A percentile compares a stretch with the other conserved stretches of the same genome.
These are phyloP conservation scores for Drosophila triauraria DNA, from an alignment of 1,140 invertebrate species.

Conservation along the genomic window DNA sequence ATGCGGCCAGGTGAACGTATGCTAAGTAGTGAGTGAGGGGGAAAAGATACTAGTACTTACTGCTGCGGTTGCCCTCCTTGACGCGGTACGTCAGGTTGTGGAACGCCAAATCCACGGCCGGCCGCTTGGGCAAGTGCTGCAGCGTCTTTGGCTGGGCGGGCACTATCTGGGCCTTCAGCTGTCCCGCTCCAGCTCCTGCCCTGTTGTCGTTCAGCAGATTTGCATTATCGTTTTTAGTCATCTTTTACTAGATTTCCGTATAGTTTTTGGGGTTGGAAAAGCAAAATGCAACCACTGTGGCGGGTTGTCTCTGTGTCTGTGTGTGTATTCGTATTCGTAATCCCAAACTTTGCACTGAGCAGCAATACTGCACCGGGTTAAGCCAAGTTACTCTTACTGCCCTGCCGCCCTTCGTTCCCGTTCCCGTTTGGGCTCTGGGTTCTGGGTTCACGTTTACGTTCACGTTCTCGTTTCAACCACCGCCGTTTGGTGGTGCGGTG, in stretches of 20 bases:
- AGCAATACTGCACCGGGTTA: conserved; percentile 23
- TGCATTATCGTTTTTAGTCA: conserved; percentile 85
- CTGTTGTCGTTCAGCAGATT: conserved; percentile 86
- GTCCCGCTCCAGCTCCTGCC: conserved; percentile 40
- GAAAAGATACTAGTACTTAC: conserved; percentile 87
- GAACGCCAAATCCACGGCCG: conserved; percentile 95
- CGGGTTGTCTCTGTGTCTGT: neutral
- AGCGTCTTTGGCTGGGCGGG: conserved; percentile 91
- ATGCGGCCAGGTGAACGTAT: conserved; percentile 10
- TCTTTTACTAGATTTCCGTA: conserved; percentile 55
- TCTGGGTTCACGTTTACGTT: conserved; percentile 14
- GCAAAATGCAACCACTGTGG: conserved; percentile 48
- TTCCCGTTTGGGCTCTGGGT: conserved; percentile 21
- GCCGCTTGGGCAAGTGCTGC: conserved; percentile 93
- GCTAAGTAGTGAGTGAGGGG: neutral
- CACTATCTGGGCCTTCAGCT: conserved; percentile 79
- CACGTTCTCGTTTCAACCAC: conserved; percentile 66
- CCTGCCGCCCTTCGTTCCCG: conserved; percentile 23
- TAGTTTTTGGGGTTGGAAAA: conserved; percentile 21
- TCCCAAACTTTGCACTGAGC: conserved; percentile 38
- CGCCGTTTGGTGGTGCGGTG: conserved; percentile 40
- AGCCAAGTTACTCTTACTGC: conserved; percentile 15
- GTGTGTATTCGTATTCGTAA: conserved; percentile 18
- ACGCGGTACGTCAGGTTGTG: conserved; percentile 93
- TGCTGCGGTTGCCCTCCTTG: conserved; percentile 91